A percentile compares a stretch with the other conserved stretches of the same genome.
These are phyloP conservation scores for Pluvianellus socialis DNA, from an alignment of 2,113 vertebrate genomes.

Conservation along the genomic window DNA sequence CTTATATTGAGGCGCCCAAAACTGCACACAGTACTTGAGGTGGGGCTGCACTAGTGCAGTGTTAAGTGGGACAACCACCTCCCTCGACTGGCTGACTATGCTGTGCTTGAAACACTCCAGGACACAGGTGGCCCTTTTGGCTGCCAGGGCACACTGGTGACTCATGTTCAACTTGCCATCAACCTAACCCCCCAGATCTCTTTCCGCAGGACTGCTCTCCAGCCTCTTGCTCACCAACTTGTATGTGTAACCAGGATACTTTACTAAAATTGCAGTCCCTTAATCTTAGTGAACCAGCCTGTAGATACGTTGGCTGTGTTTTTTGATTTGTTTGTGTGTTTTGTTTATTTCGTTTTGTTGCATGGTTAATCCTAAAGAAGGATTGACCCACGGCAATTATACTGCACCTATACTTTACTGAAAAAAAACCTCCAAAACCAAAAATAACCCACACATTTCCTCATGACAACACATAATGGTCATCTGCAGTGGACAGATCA, in stretches of 20 bases:
- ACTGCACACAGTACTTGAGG: not conserved
- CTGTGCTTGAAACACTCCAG: not conserved
- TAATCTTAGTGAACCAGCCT: not conserved
- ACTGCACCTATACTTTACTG: not conserved
- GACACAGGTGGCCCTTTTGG: not conserved
- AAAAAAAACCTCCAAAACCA: not conserved
- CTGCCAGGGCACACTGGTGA: not conserved
- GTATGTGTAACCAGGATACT: not conserved
- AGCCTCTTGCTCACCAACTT: not conserved
- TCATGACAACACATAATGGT: not conserved
- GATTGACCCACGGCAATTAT: not conserved
- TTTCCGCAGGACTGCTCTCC: not conserved
- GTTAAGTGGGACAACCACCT: not conserved
- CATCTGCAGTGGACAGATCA: not conserved
- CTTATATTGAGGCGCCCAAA: not conserved
- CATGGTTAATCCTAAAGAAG: not conserved
- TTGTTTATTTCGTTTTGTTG: not conserved
- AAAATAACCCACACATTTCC: not conserved
- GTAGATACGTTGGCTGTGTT: not conserved
- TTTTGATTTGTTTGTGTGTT: not conserved
- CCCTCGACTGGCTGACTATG: accelerated
- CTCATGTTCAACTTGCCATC: not conserved
- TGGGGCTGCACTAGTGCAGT: not conserved
- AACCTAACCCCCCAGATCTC: not conserved
- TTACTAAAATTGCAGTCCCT: not conserved